A percentile compares a stretch with the other conserved stretches of the same genome.
phyloP scores from a whole-genome alignment of 1,140 invertebrate species.

The Mesaphorura yosii region DNA sequence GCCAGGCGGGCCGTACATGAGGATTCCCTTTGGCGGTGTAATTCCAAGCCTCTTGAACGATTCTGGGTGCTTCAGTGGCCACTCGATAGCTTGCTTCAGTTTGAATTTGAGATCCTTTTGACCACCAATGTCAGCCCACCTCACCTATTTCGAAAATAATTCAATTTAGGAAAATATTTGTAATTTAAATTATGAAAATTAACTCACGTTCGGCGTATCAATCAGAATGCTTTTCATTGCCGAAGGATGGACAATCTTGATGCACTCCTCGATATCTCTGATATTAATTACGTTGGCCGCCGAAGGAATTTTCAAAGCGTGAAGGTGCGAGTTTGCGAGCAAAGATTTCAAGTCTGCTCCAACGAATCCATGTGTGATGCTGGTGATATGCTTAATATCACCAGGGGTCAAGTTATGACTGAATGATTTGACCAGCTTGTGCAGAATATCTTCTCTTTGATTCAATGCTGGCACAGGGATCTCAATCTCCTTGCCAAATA shows the following conservation, averaged over 20 bases:
- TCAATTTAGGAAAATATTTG: background rate
- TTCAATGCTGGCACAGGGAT: conserved; percentile 59
- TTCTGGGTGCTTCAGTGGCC: conserved; percentile 81
- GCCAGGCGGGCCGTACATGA: conserved; percentile 95
- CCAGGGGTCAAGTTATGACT: conserved; percentile 44
- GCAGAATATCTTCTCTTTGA: conserved; percentile 53
- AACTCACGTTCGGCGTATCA: conserved; percentile 59
- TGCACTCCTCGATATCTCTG: conserved; percentile 45
- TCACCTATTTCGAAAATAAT: conserved; percentile 34
- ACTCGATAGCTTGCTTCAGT: conserved; percentile 78
- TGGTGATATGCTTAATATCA: conserved; percentile 51
- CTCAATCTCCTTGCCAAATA: conserved; percentile 74
- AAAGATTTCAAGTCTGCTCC: conserved; percentile 69
- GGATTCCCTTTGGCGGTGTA: conserved; percentile 79
- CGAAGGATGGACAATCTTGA: conserved; percentile 63
- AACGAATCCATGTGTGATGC: conserved; percentile 72
- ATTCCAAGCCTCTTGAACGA: conserved; percentile 82
- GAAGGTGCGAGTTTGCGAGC: conserved; percentile 43
- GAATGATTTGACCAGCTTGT: conserved; percentile 46
- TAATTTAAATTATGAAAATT: background rate
- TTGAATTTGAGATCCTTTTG: conserved; percentile 75
- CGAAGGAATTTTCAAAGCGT: background rate
- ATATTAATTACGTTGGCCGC: conserved; percentile 30
- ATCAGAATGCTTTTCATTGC: conserved; percentile 81
- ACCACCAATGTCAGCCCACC: conserved; percentile 89